phyloP scores from a whole-genome alignment of 2,888 invertebrate species.

The Cataglyphis cursor region DNA sequence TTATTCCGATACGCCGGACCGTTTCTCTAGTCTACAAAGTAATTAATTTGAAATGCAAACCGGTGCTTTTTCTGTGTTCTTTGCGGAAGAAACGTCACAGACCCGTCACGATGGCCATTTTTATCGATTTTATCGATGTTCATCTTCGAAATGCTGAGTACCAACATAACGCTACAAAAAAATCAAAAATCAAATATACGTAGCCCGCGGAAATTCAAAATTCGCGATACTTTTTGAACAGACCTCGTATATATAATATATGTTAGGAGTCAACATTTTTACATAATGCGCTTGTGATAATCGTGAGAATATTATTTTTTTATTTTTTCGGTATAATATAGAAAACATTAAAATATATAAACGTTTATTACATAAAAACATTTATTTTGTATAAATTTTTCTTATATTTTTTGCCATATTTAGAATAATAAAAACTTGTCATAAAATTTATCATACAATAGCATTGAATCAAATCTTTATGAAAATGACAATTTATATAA shows the following conservation, averaged over 20 bases:
- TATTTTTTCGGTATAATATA: not conserved
- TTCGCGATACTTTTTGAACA: too few species aligned
- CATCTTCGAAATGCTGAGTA: not conserved
- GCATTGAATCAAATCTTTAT: not conserved
- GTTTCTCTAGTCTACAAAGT: conserved; percentile 35
- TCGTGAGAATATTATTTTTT: not conserved
- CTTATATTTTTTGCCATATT: not conserved
- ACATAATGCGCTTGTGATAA: not conserved
- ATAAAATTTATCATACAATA: not conserved
- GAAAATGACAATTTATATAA: too few species aligned
- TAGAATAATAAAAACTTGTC: not conserved
- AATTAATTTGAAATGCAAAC: conserved; percentile 60
- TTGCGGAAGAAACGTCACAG: not conserved
- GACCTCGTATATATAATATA: conserved; percentile 3
- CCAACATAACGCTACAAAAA: too few species aligned
- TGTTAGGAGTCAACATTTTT: not conserved
- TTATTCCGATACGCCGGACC: not conserved
- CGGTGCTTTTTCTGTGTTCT: not conserved
- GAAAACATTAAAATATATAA: not conserved
- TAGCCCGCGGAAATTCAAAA: too few species aligned
- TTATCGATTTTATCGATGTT: conserved; percentile 17
- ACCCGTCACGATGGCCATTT: not conserved
- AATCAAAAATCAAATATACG: too few species aligned
- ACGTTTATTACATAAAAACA: not conserved
- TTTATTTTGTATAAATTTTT: not conserved